phyloP scores from a whole-genome alignment of 2,797 vertebrate species.

The Vireo griseus region DNA sequence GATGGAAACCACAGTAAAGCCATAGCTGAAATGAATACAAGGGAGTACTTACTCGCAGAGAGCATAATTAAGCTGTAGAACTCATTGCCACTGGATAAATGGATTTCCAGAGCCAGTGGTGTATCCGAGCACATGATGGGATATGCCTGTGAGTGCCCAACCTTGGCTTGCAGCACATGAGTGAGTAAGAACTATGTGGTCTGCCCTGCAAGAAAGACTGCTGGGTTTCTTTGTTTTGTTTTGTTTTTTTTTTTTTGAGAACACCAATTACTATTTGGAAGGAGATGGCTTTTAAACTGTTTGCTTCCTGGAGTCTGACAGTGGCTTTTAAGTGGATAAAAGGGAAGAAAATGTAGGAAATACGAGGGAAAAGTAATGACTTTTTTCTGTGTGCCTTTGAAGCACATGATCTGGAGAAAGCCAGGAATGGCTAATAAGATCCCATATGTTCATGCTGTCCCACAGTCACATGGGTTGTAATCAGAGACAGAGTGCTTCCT shows the following conservation, averaged over 20 bases:
- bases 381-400: neutral
- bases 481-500: neutral
- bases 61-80: conserved; percentile 5
- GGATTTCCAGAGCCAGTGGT: conserved; percentile 19
- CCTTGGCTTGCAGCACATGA: conserved; percentile 16
- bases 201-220: conserved; percentile 1
- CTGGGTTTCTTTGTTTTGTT: neutral
- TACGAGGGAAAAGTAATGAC: neutral
- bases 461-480: neutral
- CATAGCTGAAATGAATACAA: conserved; percentile 10
- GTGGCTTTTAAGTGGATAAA: conserved; percentile 30
- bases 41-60: neutral
- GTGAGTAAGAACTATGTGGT: conserved; percentile 38
- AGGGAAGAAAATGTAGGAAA: conserved; percentile 19
- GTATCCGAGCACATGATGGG: neutral
- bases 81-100: conserved; percentile 34
- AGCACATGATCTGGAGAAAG: conserved; percentile 4
- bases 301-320: conserved; percentile 1
- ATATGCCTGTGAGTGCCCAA: conserved; percentile 31
- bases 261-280: neutral
- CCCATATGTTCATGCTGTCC: neutral
- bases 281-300: conserved; percentile 4
- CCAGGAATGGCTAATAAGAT: neutral
- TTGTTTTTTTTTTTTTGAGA: neutral
- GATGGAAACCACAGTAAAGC: conserved; percentile 59